These are phyloP conservation scores for Philotrypesis tridentata DNA, from an alignment of 1,140 invertebrate genomes.

Conservation along the genomic window DNA sequence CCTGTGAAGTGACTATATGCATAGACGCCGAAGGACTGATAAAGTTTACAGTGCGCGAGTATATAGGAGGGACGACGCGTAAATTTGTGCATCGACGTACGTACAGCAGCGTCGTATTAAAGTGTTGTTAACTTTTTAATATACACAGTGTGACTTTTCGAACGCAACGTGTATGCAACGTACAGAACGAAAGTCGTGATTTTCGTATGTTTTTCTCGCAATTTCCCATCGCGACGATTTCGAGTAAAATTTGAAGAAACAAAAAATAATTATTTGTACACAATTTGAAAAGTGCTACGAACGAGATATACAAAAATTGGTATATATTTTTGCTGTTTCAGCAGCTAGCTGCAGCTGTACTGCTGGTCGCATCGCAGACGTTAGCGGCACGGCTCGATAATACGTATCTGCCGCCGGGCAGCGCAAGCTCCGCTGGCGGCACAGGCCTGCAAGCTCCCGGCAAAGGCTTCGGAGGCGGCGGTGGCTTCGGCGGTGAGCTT, in stretches of 20 bases:
- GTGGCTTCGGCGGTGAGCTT: constrained; percentile 54
- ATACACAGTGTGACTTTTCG: background rate
- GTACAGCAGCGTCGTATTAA: too few relatives aligned
- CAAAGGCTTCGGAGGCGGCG: constrained; percentile 56
- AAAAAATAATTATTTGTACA: too few relatives aligned
- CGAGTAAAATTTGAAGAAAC: too few relatives aligned
- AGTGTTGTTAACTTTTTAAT: background rate
- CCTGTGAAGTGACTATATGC: background rate
- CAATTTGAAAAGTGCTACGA: background rate
- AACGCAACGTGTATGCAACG: too few relatives aligned
- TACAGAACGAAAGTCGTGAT: too few relatives aligned
- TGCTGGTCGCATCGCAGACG: constrained; percentile 57
- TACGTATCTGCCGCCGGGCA: constrained; percentile 77
- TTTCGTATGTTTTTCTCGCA: too few relatives aligned
- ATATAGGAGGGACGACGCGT: background rate
- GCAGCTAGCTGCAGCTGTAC: constrained; percentile 54
- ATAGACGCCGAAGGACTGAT: background rate
- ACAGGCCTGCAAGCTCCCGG: constrained; percentile 55
- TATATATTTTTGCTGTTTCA: constrained; percentile 51
- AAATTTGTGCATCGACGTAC: background rate
- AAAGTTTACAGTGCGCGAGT: background rate
- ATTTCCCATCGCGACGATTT: too few relatives aligned
- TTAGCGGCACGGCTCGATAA: constrained; percentile 76
- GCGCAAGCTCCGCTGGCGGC: constrained; percentile 74
- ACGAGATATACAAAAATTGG: background rate